Percentiles rank a stretch among this genome's conserved stretches.
phyloP scores from a whole-genome alignment of 2,113 vertebrate genomes.

The Pollachius pollachius region DNA sequence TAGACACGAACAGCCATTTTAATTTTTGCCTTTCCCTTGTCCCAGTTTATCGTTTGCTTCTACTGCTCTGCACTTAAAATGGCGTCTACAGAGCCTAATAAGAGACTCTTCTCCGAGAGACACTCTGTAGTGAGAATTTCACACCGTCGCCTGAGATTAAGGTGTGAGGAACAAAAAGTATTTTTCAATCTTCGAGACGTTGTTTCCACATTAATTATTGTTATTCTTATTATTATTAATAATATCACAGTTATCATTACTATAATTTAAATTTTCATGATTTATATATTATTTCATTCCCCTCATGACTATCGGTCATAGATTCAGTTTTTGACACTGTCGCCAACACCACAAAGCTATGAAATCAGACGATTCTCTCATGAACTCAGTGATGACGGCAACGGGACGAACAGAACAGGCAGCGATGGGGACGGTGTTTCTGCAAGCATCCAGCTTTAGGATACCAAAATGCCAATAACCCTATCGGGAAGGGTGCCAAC shows the following conservation, averaged over 20 bases:
- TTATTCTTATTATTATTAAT: constrained; percentile 44
- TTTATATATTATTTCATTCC: constrained; percentile 28
- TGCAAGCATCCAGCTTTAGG: too few species aligned
- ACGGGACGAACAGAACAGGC: constrained; percentile 59
- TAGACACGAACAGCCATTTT: constrained; percentile 43
- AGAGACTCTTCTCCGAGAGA: constrained; percentile 44
- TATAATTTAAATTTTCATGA: constrained; percentile 27
- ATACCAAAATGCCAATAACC: constrained; percentile 56
- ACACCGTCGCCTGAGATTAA: constrained; percentile 38
- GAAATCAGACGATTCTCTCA: constrained; percentile 34
- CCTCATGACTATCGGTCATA: constrained; percentile 31
- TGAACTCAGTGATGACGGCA: constrained; percentile 59
- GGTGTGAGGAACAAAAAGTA: neutral
- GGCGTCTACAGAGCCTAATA: constrained; percentile 43
- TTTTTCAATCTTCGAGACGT: constrained; percentile 14
- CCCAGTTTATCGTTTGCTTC: constrained; percentile 31
- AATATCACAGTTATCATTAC: constrained; percentile 20
- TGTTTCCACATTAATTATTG: constrained; percentile 27
- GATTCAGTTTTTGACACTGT: constrained; percentile 32
- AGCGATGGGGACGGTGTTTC: constrained; percentile 42
- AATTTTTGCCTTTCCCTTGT: constrained; percentile 34
- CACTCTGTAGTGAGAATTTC: constrained; percentile 20
- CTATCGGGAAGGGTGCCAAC: constrained; percentile 41
- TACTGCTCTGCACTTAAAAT: constrained; percentile 43
- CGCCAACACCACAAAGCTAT: constrained; percentile 22